phyloP scores from a whole-genome alignment of 2,888 invertebrate species.

The Teleiodes luculella region DNA sequence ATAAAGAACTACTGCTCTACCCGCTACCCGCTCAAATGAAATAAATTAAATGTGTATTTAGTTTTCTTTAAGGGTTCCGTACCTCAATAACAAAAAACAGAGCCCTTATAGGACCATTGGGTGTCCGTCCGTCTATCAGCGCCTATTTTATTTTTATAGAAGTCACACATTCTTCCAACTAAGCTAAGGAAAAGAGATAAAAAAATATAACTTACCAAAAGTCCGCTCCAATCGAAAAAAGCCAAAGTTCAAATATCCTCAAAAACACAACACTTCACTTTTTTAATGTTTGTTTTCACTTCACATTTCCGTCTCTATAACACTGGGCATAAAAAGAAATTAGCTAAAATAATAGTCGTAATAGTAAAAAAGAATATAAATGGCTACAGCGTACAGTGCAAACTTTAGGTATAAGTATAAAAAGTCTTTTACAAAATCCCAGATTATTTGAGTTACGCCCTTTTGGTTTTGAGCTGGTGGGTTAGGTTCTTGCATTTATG shows the following conservation, averaged over 20 bases:
- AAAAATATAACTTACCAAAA: constrained; percentile 21
- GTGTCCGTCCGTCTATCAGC: too few species aligned
- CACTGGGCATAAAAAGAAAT: constrained; percentile 26
- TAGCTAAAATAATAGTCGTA: constrained; percentile 66
- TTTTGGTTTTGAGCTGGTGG: constrained; percentile 23
- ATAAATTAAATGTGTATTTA: too few species aligned
- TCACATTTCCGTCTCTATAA: constrained; percentile 51
- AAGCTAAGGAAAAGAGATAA: background rate
- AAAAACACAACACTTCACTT: constrained; percentile 7
- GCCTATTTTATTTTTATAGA: too few species aligned
- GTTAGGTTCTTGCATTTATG: constrained; percentile 44
- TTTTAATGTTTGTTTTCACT: constrained; percentile 25
- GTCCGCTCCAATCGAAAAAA: constrained; percentile 16
- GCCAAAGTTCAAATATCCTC: constrained; percentile 10
- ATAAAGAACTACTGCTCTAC: too few species aligned
- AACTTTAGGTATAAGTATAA: constrained; percentile 62
- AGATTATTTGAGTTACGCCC: constrained; percentile 38
- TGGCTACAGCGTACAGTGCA: constrained; percentile 56
- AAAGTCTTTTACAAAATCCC: constrained; percentile 54
- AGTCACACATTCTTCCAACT: too few species aligned
- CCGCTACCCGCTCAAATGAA: too few species aligned
- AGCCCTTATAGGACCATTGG: too few species aligned
- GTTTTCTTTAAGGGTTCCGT: too few species aligned
- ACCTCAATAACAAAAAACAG: too few species aligned
- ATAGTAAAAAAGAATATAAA: constrained; percentile 62